A percentile compares a stretch with the other conserved stretches of the same genome.
These are phyloP conservation scores for Melinaea menophilus DNA, from an alignment of 2,888 invertebrate genomes.

Conservation along the genomic window DNA sequence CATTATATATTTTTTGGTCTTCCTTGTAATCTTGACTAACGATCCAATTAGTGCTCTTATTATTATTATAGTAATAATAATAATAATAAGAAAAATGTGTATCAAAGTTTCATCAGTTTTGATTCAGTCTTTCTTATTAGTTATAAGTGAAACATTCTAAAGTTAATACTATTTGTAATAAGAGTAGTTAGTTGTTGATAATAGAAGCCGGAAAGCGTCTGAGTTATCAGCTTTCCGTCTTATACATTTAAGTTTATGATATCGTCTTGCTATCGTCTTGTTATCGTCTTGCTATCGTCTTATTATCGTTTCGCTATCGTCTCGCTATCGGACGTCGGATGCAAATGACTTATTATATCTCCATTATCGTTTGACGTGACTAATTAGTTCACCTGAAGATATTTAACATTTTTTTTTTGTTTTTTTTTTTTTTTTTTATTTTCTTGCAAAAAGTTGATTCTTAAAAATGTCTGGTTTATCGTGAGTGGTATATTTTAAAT, in stretches of 20 bases:
- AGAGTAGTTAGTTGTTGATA: slow-evolving; percentile 10
- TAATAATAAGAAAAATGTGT: no score
- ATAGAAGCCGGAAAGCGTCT: slow-evolving; percentile 16
- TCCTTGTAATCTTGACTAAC: slow-evolving; percentile 1
- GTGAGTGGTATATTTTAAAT: slow-evolving; percentile 20
- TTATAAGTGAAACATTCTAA: no score
- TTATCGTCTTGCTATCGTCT: no score
- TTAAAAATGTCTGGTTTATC: slow-evolving; percentile 33
- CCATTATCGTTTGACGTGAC: slow-evolving; percentile 63
- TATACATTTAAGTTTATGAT: not conserved
- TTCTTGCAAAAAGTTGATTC: slow-evolving; percentile 38
- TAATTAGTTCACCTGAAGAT: slow-evolving; percentile 59
- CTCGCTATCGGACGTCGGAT: slow-evolving; percentile 6
- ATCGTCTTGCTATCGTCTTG: no score
- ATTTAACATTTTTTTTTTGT: slow-evolving; percentile 45
- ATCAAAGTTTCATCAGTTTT: no score
- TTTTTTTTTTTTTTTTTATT: not conserved
- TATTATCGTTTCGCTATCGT: no score
- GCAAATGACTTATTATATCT: slow-evolving; percentile 61
- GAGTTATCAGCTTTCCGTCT: slow-evolving; percentile 40
- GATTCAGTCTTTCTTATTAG: no score
- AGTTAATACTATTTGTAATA: not conserved
- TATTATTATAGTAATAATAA: not conserved
- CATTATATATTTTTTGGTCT: not conserved
- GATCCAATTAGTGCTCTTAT: not conserved